A percentile compares a stretch with the other conserved stretches of the same genome.
Evolutionary conservation across 1,140 invertebrate genomes (phyloP).

Genomic region (Drosophila parabipectinata): DNA sequence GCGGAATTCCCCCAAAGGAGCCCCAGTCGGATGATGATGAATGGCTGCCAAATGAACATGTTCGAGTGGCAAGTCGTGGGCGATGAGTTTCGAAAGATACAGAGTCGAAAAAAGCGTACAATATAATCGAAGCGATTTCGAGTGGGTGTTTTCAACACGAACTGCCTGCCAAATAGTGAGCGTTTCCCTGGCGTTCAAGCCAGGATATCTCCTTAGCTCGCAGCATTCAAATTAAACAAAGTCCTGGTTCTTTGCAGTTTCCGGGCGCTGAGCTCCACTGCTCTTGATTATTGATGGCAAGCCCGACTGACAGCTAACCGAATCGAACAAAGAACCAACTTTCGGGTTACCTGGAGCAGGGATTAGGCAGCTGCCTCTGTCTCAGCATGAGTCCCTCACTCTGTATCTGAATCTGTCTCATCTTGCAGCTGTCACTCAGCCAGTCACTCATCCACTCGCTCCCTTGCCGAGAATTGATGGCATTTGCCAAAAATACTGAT

Average conservation of each 20-base stretch:
- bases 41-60: conserved; percentile 73
- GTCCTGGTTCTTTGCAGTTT: background rate
- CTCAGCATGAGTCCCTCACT: conserved; percentile 17
- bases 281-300: conserved; percentile 41
- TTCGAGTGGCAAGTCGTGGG: conserved; percentile 14
- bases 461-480: conserved; percentile 49
- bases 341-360: conserved; percentile 30
- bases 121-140: conserved; percentile 39
- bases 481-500: conserved; percentile 58
- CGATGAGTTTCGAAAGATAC: conserved; percentile 28
- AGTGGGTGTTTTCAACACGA: background rate
- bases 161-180: no score
- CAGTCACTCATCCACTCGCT: conserved; percentile 39
- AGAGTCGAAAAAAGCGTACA: conserved; percentile 31
- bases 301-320: conserved; percentile 32
- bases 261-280: conserved; percentile 6
- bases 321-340: conserved; percentile 23
- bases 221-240: background rate
- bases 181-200: no score
- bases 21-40: conserved; percentile 67
- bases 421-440: conserved; percentile 41
- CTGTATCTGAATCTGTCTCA: conserved; percentile 20
- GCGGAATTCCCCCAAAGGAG: conserved; percentile 1
- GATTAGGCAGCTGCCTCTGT: conserved; percentile 43
- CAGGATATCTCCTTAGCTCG: background rate